phyloP scores from a whole-genome alignment of 2,113 vertebrate species.

The Alligator sinensis region DNA sequence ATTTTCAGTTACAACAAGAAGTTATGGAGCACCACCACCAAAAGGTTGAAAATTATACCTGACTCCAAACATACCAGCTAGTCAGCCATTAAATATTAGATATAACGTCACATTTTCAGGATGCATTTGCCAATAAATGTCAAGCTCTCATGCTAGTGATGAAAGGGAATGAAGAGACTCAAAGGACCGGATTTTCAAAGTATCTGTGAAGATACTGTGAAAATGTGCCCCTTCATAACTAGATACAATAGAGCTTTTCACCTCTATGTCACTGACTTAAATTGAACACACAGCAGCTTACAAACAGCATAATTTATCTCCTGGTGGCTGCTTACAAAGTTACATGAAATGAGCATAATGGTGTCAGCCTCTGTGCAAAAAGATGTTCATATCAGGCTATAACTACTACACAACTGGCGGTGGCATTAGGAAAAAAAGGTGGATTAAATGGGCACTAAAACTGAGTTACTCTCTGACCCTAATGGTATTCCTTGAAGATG shows the following conservation, averaged over 20 bases:
- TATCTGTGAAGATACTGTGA: background rate
- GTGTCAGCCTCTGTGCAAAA: background rate
- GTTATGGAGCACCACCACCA: background rate
- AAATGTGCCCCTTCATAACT: background rate
- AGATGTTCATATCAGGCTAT: background rate
- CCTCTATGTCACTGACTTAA: background rate
- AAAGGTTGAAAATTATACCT: background rate
- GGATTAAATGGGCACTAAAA: background rate
- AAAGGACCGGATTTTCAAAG: background rate
- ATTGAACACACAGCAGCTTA: background rate
- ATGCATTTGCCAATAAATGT: background rate
- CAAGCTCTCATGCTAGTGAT: background rate
- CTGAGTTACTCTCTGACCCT: conserved; percentile 3
- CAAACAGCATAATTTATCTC: background rate
- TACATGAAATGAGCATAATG: background rate
- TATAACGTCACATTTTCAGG: background rate
- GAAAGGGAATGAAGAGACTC: accelerated
- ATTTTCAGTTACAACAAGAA: background rate
- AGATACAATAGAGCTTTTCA: background rate
- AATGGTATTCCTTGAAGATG: background rate
- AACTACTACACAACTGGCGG: background rate
- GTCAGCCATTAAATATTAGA: background rate
- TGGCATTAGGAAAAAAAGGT: background rate
- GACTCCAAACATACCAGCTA: background rate
- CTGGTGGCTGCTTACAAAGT: background rate